phyloP scores from a whole-genome alignment of 2,888 invertebrate genomes.

The Cephonodes hylas region DNA sequence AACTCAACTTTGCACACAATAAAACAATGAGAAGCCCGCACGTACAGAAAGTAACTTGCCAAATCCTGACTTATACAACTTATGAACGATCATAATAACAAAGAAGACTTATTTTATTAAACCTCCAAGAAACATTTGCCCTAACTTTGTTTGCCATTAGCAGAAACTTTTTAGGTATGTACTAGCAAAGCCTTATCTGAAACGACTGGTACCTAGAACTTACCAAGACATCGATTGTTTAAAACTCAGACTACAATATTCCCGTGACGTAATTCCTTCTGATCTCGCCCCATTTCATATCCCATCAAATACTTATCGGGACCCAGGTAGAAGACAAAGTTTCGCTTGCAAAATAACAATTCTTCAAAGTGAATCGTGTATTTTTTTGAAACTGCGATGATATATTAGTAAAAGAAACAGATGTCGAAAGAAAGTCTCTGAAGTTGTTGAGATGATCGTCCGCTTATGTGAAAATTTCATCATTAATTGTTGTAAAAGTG shows the following conservation, averaged over 20 bases:
- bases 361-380: neutral
- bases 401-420: too few relatives aligned
- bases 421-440: too few relatives aligned
- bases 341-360: constrained; percentile 5
- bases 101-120: constrained; percentile 27
- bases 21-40: neutral
- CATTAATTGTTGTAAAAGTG: too few relatives aligned
- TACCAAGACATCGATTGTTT: constrained; percentile 33
- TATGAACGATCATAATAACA: neutral
- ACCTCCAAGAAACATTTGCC: constrained; percentile 29
- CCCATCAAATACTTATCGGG: constrained; percentile 6
- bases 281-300: constrained; percentile 17
- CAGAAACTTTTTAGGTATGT: constrained; percentile 28
- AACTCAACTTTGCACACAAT: neutral
- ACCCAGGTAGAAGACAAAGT: neutral
- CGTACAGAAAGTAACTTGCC: neutral
- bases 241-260: constrained; percentile 28
- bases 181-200: constrained; percentile 29
- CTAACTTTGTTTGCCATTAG: constrained; percentile 34
- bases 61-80: neutral
- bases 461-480: too few relatives aligned
- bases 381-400: too few relatives aligned
- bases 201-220: constrained; percentile 22
- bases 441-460: too few relatives aligned
- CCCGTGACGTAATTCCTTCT: constrained; percentile 24